Evolutionary conservation across 1,140 invertebrate species (phyloP), one percentile per base, ranked within the genome.

Genomic region (Drosophila bocki): DNA sequence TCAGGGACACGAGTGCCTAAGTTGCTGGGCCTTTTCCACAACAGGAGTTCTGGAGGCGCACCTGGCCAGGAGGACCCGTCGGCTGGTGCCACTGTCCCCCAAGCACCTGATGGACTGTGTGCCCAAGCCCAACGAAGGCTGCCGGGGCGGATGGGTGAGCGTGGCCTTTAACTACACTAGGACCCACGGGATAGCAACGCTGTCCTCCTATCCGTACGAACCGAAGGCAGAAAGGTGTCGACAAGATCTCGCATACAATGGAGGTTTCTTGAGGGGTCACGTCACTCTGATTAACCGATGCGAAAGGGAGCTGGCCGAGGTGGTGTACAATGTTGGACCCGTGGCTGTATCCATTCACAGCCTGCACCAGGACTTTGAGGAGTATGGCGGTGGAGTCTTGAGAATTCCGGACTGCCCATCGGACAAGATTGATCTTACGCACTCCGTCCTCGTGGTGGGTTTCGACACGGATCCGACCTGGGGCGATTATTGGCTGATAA

Each of bases 81-180:
- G 93, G 48, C 93, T 99, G 3, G 94, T 97, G 1, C 96, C 96
- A 3, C 94, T 99, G 0, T 97, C 97, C 69, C 97, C 98, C 93
- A 97, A 99, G 93, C 98, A 99, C 84, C 93, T 99, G 12, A 93
- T 99, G 3, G 98, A 99, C 93, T 99, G 98, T 80, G 96, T 97
- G 0, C 17, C 29, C 41, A 96, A 95, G 71, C 96, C 96, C 7
- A 98, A 98, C 92, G 93, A 96, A 70, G 98, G 98, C 11, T 99
- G 98, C 86, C 93, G 95, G 53, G 97, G 97, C 62, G 98, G 98
- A 62, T 93, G 97, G 8, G 97, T 97, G 94, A 95, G 42, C 1
- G 26, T 95, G 48, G 96, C 96, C 9, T 97, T 97, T 86, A 91
- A 95, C 47, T 98, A 98, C 90, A 94, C 98, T 45, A 96, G 95